These are phyloP conservation scores for Lasioglossum villosulum DNA, from an alignment of 2,888 invertebrate genomes.

Conservation along the genomic window DNA sequence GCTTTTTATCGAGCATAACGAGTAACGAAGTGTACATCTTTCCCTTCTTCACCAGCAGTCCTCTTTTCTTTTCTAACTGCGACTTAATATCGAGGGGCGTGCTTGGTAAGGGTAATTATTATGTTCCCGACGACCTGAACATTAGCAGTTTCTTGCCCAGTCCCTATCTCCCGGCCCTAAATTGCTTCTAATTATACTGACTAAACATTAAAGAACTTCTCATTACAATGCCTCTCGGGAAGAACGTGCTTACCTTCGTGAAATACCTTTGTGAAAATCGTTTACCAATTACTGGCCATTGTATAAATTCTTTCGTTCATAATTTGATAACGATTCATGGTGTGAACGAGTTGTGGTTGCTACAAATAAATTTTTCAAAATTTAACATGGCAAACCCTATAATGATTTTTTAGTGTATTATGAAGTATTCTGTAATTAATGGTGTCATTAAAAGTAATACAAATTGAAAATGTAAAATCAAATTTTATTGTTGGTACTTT, in stretches of 20 bases:
- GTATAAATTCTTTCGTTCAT: conserved; percentile 42
- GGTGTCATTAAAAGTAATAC: neutral
- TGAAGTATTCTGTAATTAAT: neutral
- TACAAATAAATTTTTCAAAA: neutral
- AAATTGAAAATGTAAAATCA: neutral
- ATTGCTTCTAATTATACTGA: conserved; percentile 57
- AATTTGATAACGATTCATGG: neutral
- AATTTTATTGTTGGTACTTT: too few relatives aligned
- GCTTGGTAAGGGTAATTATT: conserved; percentile 51
- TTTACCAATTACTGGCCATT: conserved; percentile 44
- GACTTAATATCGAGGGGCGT: conserved; percentile 38
- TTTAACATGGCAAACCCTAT: neutral
- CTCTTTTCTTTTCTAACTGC: conserved; percentile 23
- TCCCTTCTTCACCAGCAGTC: conserved; percentile 9
- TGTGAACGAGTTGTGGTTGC: neutral
- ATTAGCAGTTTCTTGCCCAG: conserved; percentile 53
- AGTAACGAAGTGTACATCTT: conserved; percentile 21
- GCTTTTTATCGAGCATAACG: conserved; percentile 14
- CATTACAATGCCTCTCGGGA: conserved; percentile 36
- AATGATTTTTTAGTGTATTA: neutral
- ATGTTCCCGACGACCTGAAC: conserved; percentile 45
- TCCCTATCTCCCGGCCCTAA: conserved; percentile 41
- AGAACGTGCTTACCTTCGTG: conserved; percentile 6
- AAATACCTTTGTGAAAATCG: conserved; percentile 15
- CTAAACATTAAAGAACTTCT: conserved; percentile 61